Evolutionary conservation across 2,113 vertebrate species (phyloP), one percentile per base, ranked within the genome.

Genomic region (Hiodon tergisus): DNA sequence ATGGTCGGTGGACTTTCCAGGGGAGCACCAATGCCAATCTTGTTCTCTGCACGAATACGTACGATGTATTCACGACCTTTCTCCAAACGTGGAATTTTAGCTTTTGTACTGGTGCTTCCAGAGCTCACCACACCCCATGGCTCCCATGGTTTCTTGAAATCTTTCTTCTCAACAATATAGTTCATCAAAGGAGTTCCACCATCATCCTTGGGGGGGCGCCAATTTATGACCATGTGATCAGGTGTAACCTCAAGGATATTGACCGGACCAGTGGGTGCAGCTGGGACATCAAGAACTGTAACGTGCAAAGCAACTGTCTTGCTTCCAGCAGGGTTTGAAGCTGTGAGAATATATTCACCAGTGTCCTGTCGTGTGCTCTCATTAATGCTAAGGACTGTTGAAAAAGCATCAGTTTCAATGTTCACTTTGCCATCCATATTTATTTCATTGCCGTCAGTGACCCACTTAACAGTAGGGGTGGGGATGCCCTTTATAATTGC

Each of bases 1-100:
- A 98, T 90, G 75, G 97, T 94, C 68, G 97, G 97, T 75, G 88
- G 88, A 82, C 95, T 98, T 85, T 98, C 96, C 73, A 99, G 93
- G 0, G 91, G 90, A 67, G 94, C 93, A 70, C 97, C 95, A 66
- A 99, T 93, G 71, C 97, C 97, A 82, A 99, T 96, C 82, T 96
- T 98, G 86, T 99, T 99, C 84, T 98, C 97, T 75, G 96, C 97
- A 80, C 92, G 93, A 69, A 99, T 91, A 77, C 97, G 93, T 80
- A 99, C 94, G 80, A 98, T 82, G 77, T 99, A 98, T 90, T 99
- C 97, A 79, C 85, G 93, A 50, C 95, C 97, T 81, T 98, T 98
- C 77, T 96, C 94, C 76, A 99, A 88, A 78, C 97, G 91, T 77
- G 96, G 93, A 80, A 99, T 85, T 82, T 98, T 99, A 73, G 95